Percentiles rank a stretch among this genome's conserved stretches.
phyloP scores from a whole-genome alignment of 2,888 invertebrate genomes.

The Calameuta pallipes region DNA sequence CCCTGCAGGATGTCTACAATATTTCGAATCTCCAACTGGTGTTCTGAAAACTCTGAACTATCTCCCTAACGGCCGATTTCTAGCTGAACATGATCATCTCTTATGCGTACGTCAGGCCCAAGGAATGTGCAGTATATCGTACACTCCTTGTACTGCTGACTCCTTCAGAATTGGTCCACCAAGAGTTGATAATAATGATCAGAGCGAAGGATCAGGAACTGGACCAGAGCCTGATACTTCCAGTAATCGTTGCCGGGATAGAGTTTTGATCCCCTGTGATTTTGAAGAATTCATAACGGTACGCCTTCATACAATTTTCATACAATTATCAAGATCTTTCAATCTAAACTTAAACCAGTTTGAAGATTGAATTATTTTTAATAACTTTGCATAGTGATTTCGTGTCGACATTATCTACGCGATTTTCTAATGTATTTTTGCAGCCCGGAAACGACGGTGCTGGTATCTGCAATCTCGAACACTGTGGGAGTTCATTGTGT shows the following conservation, averaged over 20 bases:
- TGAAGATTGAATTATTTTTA: no score
- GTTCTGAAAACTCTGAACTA: slow-evolving; percentile 82
- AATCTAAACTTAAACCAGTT: neutral
- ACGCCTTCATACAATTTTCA: slow-evolving; percentile 3
- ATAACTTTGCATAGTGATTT: no score
- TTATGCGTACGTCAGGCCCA: slow-evolving; percentile 79
- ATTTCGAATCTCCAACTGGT: slow-evolving; percentile 74
- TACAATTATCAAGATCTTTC: neutral
- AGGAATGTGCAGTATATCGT: slow-evolving; percentile 80
- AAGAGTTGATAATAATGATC: slow-evolving; percentile 32
- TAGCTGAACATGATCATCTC: slow-evolving; percentile 82
- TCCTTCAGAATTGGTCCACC: slow-evolving; percentile 80
- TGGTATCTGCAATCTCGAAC: slow-evolving; percentile 81
- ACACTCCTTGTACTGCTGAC: slow-evolving; percentile 80
- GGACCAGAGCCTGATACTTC: slow-evolving; percentile 65
- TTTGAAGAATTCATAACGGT: slow-evolving; percentile 85
- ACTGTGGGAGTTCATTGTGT: slow-evolving; percentile 82
- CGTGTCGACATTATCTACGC: no score
- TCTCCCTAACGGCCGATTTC: slow-evolving; percentile 83
- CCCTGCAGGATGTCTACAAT: slow-evolving; percentile 83
- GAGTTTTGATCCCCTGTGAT: slow-evolving; percentile 85
- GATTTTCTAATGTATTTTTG: slow-evolving; percentile 31
- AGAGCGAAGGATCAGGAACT: slow-evolving; percentile 59
- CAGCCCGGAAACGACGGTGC: slow-evolving; percentile 72
- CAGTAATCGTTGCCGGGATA: slow-evolving; percentile 74